A percentile compares a stretch with the other conserved stretches of the same genome.
phyloP scores from a whole-genome alignment of 2,888 invertebrate species.

The Nomada goodeniana region DNA sequence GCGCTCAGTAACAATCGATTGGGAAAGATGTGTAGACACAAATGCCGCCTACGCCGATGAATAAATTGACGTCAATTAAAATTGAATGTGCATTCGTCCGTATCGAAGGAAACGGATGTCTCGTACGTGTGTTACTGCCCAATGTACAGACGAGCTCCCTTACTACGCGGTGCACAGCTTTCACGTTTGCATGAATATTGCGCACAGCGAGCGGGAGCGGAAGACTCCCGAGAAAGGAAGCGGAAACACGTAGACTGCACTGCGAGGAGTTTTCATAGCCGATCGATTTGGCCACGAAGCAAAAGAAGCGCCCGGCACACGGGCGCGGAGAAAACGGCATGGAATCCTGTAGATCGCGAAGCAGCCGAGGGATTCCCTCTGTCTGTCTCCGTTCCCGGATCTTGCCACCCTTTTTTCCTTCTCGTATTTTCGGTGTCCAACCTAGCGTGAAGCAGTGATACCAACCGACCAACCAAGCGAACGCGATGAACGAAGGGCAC shows the following conservation, averaged over 20 bases:
- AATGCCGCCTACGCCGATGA: too few species aligned
- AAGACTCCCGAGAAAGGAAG: not conserved
- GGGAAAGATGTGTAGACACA: too few species aligned
- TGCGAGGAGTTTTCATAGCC: conserved; percentile 64
- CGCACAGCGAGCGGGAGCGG: not conserved
- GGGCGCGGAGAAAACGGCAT: conserved; percentile 19
- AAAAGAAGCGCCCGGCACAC: conserved; percentile 42
- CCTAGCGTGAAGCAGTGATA: conserved; percentile 80
- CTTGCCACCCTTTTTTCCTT: conserved; percentile 48
- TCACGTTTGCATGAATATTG: conserved; percentile 21
- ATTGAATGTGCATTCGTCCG: too few species aligned
- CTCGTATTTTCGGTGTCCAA: conserved; percentile 77
- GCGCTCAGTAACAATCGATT: too few species aligned
- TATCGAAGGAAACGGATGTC: too few species aligned
- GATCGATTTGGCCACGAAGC: conserved; percentile 64
- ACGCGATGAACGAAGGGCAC: conserved; percentile 57
- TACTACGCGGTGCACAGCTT: not conserved
- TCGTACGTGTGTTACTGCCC: too few species aligned
- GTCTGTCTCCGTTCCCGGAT: conserved; percentile 46
- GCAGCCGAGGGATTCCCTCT: conserved; percentile 57
- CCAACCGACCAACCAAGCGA: conserved; percentile 73
- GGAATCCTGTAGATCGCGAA: conserved; percentile 65
- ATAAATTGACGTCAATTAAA: too few species aligned
- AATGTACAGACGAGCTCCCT: conserved; percentile 2
- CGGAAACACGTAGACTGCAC: not conserved